Evolutionary conservation across 2,113 vertebrate genomes (phyloP), one percentile per base, ranked within the genome.

Genomic region (Cranoglanis bouderius): DNA sequence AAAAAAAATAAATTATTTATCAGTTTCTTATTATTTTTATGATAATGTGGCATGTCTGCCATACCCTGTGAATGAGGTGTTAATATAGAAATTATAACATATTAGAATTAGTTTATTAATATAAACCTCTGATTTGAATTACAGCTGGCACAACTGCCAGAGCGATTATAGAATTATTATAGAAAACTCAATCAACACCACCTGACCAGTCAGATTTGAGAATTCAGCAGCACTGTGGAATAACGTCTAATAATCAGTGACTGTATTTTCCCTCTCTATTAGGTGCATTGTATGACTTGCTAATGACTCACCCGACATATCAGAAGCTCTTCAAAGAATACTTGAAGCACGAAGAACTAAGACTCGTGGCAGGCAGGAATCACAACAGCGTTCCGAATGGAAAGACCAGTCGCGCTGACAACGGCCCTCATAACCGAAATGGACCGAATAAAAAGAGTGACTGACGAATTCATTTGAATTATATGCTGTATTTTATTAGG

Each of bases 221-320:
- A 29, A 46, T 46, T 46, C 24, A 6, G 10, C 24, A 49, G 10
- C 1, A 5, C 7, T 75, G 38, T 24, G 72, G 29, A 53, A 32
- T 29, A 26, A 77, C 55, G 57, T 87, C 24, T 78, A 49, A 53
- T 49, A 75, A 59, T 46, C 63, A 26, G 57, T 21, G 21, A 24
- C 26, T 26, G 35, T 74, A 6, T 12, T 43, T 26, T 1, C 5
- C 72, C 35, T 88, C 55, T 88, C 94, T 93, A 89, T 38, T 57
- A 91, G 61, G 91, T 95, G 75, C 87, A 92, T 67, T 90, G 35
- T 32, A 53, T 55, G 59, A 88, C 55, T 75, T 90, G 46, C 82
- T 96, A 90, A 94, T 86, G 1, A 92, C 72, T 78, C 94, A 96
- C 80, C 92, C 93, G 0, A 93, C 91, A 35, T 96, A 95, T 88